Base-by-base conservation (phyloP, 2,888 invertebrate genomes). In the Agrilus biguttatus region DNA sequence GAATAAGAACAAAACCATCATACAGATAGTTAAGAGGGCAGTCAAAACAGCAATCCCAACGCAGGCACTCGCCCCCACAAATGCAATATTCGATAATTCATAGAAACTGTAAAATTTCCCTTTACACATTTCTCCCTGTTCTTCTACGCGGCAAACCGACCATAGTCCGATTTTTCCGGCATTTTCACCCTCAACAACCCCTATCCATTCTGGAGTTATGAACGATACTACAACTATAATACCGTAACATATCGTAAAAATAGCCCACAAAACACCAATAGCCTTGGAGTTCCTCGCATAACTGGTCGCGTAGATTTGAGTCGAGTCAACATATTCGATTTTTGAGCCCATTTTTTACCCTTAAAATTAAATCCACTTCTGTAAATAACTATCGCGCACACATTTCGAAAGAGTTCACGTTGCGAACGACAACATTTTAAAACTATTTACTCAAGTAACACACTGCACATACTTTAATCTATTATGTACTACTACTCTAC, bases 191-290 rank as follows among this genome's bases (percentile, higher is more conserved):
- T 84, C 82, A 54, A 82, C 71, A 67, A 86, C 85, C 10, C 87
- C 87, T 48, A 90, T 76, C 91, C 91, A 87, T 69, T 92, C 85
- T 36, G 93, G 93, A 48, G 95, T 95, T 45, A 96, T 83, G 66
- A 97, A 93, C 5, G 92, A 88, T 32, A 97, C 91, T 23, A 95
- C 89, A 57, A 86, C 84, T 60, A 98, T 91, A 60, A 97, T 92
- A 50, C 91, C 90, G 66, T 91, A 95, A 69, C 95, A 95, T 62
- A 96, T 87, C 52, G 92, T 90, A 69, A 97, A 95, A 61, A 97
- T 88, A 49, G 88, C 95, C 97, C 97, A 97, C 53, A 96, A 75
- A 47, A 96, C 93, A 41, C 92, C 93, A 50, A 97, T 90, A 40
- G 95, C 95, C 71, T 88, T 89, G 53, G 88, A 88, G 72, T 90